Evolutionary conservation across 2,113 vertebrate species (phyloP).

Genomic region (Grammomys surdaster): DNA sequence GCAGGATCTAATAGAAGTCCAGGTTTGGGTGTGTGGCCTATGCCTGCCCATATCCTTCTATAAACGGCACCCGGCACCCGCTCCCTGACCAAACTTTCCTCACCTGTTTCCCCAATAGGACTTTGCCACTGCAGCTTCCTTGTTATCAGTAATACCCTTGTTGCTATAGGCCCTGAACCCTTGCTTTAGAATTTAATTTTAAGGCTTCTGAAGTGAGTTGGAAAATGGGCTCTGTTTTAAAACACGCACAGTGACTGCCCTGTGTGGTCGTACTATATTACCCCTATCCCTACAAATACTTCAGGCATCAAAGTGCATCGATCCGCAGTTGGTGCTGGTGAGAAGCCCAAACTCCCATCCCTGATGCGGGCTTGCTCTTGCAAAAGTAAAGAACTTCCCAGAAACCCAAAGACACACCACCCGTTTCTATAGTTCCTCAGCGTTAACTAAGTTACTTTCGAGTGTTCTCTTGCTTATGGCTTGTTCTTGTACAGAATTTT

Average conservation of each 20-base stretch:
- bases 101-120: not conserved
- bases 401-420: conserved; percentile 8
- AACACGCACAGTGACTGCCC: not conserved
- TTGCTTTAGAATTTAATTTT: conserved; percentile 9
- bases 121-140: not conserved
- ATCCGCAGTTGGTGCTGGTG: not conserved
- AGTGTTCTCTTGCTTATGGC: conserved; percentile 40
- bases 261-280: not conserved
- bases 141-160: not conserved
- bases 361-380: not conserved
- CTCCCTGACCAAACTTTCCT: not conserved
- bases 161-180: not conserved
- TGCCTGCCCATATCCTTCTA: not conserved
- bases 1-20: not conserved
- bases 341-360: not conserved
- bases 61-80: not conserved
- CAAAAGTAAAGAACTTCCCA: not conserved
- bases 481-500: not conserved
- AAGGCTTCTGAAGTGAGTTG: conserved; percentile 18
- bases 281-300: not conserved
- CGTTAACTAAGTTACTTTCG: not conserved
- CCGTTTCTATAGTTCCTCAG: not conserved
- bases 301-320: not conserved
- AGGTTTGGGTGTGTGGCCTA: not conserved
- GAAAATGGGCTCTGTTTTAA: conserved; percentile 31